Base-by-base conservation (phyloP, 2,888 invertebrate species). In the Cataglyphis altisquamis region DNA sequence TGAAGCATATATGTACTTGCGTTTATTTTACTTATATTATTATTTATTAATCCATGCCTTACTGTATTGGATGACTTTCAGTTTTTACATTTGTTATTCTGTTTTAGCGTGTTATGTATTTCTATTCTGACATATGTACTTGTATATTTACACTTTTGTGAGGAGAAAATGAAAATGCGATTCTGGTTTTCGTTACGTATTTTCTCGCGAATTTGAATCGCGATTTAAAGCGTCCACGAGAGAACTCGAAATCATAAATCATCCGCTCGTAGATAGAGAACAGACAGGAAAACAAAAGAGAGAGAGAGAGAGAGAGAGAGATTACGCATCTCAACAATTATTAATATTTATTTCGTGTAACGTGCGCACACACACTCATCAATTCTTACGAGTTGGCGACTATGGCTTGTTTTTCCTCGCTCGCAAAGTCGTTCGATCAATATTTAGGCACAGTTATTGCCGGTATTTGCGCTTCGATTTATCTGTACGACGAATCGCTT, bases 361-460 rank as follows among this genome's bases (percentile, higher is more conserved):
- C 64, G 57, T 84, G 36, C 83, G 36, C 63, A 70, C 75, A 64
- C 75, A 64, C n/a, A 66, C 10, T 67, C 82, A 55, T 83, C 87
- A 85, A 86, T 85, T 82, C 78, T 63, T 78, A 82, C 39, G 55
- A 55, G 63, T 55, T n/a, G 80, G 72, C 36, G 41, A 52, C 12
- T 15, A n/a, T 3, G 10, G 45, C 39, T 36, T 29, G 12, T 39
- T 32, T 32, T 25, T 57, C 52, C 29, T 45, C 32, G 39, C 64
- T 55, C 52, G 62, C 18, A 32, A 12, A 81, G 10, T 74, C 21
- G 45, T 41, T 68, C 41, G 74, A 82, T 82, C 87, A 88, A 88
- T 88, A 88, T 87, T 87, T 87, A 80, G 55, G 29, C 45, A 77
- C 39, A 8, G 18, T 70, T 36, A 41, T 57, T 41, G 55, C 55